Evolutionary conservation across 64 coral and sea anemone species (phyloP).

Genomic region (Stichodactyla helianthus): DNA sequence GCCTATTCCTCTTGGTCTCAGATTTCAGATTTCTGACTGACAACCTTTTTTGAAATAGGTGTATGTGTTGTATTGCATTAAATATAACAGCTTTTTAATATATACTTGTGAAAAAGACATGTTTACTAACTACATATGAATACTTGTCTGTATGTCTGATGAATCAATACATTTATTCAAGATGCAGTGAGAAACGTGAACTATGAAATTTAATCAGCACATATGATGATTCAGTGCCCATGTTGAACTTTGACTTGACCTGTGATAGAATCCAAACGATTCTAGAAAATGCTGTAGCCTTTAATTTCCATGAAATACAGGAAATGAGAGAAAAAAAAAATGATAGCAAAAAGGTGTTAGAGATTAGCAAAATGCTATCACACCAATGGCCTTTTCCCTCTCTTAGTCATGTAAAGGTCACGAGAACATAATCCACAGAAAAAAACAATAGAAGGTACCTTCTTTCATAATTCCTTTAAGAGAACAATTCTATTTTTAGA

Average conservation of each 20-base stretch:
- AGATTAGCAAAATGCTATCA: not conserved
- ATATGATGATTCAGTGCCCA: not conserved
- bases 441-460: not conserved
- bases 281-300: not conserved
- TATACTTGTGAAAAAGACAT: no score
- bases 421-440: not conserved
- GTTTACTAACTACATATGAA: no score
- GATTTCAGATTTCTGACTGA: no score
- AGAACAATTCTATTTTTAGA: not conserved
- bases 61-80: no score
- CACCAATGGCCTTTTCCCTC: not conserved
- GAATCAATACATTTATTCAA: no score
- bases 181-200: not conserved
- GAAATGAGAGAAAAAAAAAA: not conserved
- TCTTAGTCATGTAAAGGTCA: not conserved
- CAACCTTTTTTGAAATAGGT: no score
- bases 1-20: no score
- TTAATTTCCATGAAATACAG: not conserved
- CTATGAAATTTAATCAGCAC: not conserved
- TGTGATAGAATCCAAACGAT: not conserved
- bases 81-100: no score
- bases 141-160: no score
- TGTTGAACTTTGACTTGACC: not conserved
- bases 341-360: not conserved
- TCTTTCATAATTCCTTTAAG: not conserved